A percentile compares a stretch with the other conserved stretches of the same genome.
Conservation (phyloP, 2,797 vertebrate genomes). For the Arctocebus calabarensis region DNA sequence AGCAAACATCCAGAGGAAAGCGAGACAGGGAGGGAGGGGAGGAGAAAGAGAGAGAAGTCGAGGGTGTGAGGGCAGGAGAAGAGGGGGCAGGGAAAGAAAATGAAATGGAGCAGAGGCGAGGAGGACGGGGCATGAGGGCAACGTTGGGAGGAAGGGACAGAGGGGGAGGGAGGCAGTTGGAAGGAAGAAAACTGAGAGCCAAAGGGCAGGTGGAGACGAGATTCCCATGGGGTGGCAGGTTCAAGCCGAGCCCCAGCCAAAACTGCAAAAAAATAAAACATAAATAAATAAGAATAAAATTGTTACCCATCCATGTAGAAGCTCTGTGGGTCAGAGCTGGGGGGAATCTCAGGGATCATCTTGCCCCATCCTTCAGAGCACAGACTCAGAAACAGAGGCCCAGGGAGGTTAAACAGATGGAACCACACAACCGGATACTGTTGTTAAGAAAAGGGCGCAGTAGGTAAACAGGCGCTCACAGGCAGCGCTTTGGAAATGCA, state of each 20-base stretch:
- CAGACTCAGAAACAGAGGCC: not conserved
- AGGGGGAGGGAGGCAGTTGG: not conserved
- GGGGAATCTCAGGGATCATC: not conserved
- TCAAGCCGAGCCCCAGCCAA: too few relatives aligned
- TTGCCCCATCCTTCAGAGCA: not conserved
- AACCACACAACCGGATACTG: not conserved
- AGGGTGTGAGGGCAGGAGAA: fast-evolving
- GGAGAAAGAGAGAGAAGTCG: too few relatives aligned
- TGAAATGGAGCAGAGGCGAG: too few relatives aligned
- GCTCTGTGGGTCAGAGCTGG: not conserved
- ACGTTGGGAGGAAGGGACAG: not conserved
- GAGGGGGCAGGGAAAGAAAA: not conserved
- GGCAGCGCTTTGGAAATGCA: not conserved
- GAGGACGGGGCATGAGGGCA: not conserved
- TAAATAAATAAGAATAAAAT: too few relatives aligned
- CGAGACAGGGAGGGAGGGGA: not conserved
- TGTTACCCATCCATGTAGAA: not conserved
- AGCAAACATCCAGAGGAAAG: not conserved
- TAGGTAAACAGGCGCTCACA: not conserved
- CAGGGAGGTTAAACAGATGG: not conserved
- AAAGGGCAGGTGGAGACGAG: not conserved
- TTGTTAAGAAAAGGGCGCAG: not conserved
- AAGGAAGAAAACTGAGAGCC: not conserved
- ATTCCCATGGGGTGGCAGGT: too few relatives aligned
- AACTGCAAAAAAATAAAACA: too few relatives aligned